phyloP scores from a whole-genome alignment of 1,140 invertebrate species.

The Drosophila sp. region DNA sequence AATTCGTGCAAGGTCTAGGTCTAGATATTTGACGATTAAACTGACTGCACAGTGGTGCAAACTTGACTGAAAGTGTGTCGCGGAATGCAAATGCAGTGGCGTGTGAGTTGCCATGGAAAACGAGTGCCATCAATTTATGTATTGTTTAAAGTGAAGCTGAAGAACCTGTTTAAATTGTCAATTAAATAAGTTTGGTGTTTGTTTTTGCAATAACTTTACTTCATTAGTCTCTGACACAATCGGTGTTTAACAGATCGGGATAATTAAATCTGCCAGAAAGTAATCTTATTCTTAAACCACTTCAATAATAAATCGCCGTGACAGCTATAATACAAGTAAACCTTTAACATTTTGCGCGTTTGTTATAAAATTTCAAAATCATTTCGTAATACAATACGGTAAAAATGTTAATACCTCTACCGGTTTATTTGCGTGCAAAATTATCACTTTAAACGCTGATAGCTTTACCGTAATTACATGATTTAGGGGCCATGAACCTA shows the following conservation, averaged over 20 bases:
- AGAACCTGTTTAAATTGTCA: conserved; percentile 32
- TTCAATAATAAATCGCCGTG: conserved; percentile 48
- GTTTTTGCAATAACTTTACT: conserved; percentile 25
- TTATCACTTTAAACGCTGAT: conserved; percentile 38
- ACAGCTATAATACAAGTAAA: conserved; percentile 26
- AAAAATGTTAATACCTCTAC: conserved; percentile 27
- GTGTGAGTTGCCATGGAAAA: background rate
- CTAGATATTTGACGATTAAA: conserved; percentile 31
- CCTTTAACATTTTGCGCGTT: conserved; percentile 58
- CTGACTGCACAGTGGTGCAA: conserved; percentile 50
- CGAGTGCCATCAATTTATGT: background rate
- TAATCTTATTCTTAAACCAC: background rate
- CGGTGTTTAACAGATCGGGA: conserved; percentile 11
- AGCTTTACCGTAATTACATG: conserved; percentile 37
- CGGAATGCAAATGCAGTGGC: background rate
- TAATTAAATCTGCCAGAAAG: conserved; percentile 18
- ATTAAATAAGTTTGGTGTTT: conserved; percentile 7
- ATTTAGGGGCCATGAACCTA: conserved; percentile 59
- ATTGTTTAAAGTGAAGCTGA: background rate
- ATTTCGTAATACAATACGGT: conserved; percentile 36
- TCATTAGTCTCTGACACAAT: conserved; percentile 41
- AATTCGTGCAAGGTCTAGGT: conserved; percentile 73
- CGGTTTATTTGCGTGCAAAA: conserved; percentile 49
- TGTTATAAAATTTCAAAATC: conserved; percentile 42
- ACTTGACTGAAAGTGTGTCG: background rate